Base-by-base conservation (phyloP, 1,140 invertebrate species). In the Bombus turneri region DNA sequence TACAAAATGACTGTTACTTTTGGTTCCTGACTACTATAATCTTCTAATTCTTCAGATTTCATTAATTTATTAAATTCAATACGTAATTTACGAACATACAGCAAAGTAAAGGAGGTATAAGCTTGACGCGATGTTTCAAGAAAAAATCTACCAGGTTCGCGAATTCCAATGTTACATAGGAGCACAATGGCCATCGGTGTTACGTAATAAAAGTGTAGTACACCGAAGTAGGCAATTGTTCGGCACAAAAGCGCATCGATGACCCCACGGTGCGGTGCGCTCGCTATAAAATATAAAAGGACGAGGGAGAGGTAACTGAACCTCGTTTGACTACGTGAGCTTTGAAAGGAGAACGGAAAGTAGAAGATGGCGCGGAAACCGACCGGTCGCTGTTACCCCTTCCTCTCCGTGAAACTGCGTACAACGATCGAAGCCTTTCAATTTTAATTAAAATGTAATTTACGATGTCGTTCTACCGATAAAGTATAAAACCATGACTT, bases 371-470 rank as follows among this genome's bases (percentile, higher is more conserved):
- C 28, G 62, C 37, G 8, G 28, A 5, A 34, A 25, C 31, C 47
- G 12, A 41, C 31, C 12, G 22, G 25, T 37, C 25, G 25, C 71
- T 47, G 71, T 76, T 73, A 39, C 25, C n/a, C 72, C 31, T 62
- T 34, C 47, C 10, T 22, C 22, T 3, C 1, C 6, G 8, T 25
- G 75, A 25, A 69, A 68, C 31, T 37, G 25, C 22, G 47, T 41
- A 28, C 59, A 41, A 39, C 37, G 71, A 64, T 66, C 31, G 28
- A n/a, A 41, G 8, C 43, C 57, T 68, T 66, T 81, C 41, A 34
- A 73, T 80, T 86, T 82, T 77, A 82, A 83, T 88, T 71, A 71
- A 76, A 82, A 3, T 18, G n/a, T 43, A 79, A 72, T 83, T 76
- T 77, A 81, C 75, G 31, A 28, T 57, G 53, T 28, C 57, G 79